phyloP scores from a whole-genome alignment of 1,140 invertebrate species.

The Riptortus pedestris region DNA sequence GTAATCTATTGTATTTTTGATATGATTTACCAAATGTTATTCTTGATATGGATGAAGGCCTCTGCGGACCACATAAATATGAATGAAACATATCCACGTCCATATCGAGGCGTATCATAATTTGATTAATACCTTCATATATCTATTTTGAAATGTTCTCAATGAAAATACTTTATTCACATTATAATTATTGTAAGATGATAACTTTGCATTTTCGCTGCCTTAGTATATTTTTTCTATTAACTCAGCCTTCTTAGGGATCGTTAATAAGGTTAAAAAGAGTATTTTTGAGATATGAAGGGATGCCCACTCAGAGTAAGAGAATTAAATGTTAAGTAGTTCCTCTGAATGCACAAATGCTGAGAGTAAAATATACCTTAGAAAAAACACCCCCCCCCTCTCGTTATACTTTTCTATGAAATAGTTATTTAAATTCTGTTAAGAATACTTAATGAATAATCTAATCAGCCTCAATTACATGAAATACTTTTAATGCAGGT shows the following conservation, averaged over 20 bases:
- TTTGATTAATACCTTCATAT: slow-evolving; percentile 4
- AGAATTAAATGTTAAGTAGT: slow-evolving; percentile 7
- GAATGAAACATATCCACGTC: slow-evolving; percentile 22
- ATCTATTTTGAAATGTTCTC: slow-evolving; percentile 14
- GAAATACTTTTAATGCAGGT: not conserved
- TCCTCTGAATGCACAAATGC: slow-evolving; percentile 17
- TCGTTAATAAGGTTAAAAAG: slow-evolving; percentile 14
- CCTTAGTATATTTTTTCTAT: slow-evolving; percentile 27
- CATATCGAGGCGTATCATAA: slow-evolving; percentile 20
- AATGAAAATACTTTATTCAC: slow-evolving; percentile 19
- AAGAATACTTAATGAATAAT: not conserved
- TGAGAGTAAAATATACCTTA: not conserved
- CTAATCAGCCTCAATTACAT: not conserved
- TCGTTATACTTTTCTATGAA: not conserved
- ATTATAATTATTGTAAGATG: slow-evolving; percentile 14
- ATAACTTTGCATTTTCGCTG: slow-evolving; percentile 26
- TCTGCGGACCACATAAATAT: slow-evolving; percentile 4
- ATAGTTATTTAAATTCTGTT: not conserved
- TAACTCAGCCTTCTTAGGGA: slow-evolving; percentile 26
- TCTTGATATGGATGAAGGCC: slow-evolving; percentile 17
- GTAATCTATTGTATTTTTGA: slow-evolving; percentile 16
- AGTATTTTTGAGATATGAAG: slow-evolving; percentile 22
- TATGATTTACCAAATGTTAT: slow-evolving; percentile 18
- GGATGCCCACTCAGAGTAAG: not conserved
- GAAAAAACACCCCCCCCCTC: not conserved